phyloP scores from a whole-genome alignment of 1,140 invertebrate genomes.

The Patella vulgata region DNA sequence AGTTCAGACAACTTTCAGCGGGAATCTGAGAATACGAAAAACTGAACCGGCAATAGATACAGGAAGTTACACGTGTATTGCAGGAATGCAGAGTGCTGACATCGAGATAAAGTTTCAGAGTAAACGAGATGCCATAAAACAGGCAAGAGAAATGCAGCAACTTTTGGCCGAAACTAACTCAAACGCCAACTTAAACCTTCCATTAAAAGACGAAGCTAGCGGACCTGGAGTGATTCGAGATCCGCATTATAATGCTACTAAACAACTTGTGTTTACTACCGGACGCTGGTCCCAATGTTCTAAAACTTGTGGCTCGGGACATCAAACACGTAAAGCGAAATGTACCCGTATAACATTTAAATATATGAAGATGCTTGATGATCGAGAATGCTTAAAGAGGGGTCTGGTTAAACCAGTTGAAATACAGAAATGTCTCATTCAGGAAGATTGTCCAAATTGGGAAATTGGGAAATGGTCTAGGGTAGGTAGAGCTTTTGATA shows the following conservation, averaged over 20 bases:
- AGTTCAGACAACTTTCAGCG: slow-evolving; percentile 33
- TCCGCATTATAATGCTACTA: slow-evolving; percentile 14
- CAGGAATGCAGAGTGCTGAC: slow-evolving; percentile 27
- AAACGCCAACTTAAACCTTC: not conserved
- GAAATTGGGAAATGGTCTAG: slow-evolving; percentile 36
- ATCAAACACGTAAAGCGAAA: slow-evolving; percentile 32
- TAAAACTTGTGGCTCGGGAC: slow-evolving; percentile 38
- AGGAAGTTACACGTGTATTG: slow-evolving; percentile 42
- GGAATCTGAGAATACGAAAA: slow-evolving; percentile 36
- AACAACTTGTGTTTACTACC: slow-evolving; percentile 23
- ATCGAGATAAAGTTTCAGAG: slow-evolving; percentile 35
- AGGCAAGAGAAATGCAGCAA: slow-evolving; percentile 15
- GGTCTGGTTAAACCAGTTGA: slow-evolving; percentile 30
- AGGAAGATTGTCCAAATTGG: slow-evolving; percentile 38
- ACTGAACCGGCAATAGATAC: slow-evolving; percentile 30
- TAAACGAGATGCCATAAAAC: slow-evolving; percentile 23
- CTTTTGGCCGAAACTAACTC: not conserved
- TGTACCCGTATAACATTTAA: slow-evolving; percentile 38
- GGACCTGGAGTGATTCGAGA: slow-evolving; percentile 7
- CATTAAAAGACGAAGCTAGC: not conserved
- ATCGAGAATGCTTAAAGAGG: slow-evolving; percentile 26
- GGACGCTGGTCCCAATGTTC: slow-evolving; percentile 39
- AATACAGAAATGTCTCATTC: slow-evolving; percentile 30
- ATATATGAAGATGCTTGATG: slow-evolving; percentile 31
- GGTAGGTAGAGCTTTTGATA: slow-evolving; percentile 26